Evolutionary conservation across 2,888 invertebrate genomes (phyloP).

Genomic region (Rhopalosiphum nymphaeae): DNA sequence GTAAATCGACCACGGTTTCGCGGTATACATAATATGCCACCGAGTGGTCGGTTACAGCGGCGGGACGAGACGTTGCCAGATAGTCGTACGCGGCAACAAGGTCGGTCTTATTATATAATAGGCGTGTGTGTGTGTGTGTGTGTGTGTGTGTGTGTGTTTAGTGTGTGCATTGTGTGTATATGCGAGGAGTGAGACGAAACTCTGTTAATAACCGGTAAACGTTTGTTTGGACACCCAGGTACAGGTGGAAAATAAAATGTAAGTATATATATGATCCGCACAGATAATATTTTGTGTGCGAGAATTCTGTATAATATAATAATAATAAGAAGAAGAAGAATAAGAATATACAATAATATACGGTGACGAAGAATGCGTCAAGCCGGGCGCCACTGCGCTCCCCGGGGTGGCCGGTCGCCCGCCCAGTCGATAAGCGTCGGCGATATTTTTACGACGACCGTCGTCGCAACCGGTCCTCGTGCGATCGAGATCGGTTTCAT

Average conservation of each 20-base stretch:
- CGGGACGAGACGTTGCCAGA: neutral
- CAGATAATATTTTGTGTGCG: neutral
- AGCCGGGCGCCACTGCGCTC: constrained; percentile 47
- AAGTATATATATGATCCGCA: neutral
- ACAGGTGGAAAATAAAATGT: neutral
- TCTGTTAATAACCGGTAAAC: constrained; percentile 54
- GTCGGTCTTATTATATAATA: neutral
- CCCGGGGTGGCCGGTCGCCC: constrained; percentile 52
- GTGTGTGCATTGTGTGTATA: neutral
- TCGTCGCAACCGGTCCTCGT: constrained; percentile 44
- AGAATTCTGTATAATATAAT: neutral
- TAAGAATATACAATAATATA: neutral
- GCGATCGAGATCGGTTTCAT: constrained; percentile 8
- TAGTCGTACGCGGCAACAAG: neutral
- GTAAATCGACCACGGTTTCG: neutral
- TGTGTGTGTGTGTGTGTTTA: neutral
- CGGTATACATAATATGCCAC: neutral
- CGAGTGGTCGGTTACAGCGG: neutral
- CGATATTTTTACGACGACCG: constrained; percentile 41
- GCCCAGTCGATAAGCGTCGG: neutral
- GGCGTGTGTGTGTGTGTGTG: neutral
- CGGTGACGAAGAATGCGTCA: constrained; percentile 35
- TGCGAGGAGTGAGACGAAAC: neutral
- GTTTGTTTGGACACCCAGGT: constrained; percentile 56
- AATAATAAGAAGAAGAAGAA: neutral